phyloP scores from a whole-genome alignment of 2,888 invertebrate genomes.

The Pseudanteris insignis region DNA sequence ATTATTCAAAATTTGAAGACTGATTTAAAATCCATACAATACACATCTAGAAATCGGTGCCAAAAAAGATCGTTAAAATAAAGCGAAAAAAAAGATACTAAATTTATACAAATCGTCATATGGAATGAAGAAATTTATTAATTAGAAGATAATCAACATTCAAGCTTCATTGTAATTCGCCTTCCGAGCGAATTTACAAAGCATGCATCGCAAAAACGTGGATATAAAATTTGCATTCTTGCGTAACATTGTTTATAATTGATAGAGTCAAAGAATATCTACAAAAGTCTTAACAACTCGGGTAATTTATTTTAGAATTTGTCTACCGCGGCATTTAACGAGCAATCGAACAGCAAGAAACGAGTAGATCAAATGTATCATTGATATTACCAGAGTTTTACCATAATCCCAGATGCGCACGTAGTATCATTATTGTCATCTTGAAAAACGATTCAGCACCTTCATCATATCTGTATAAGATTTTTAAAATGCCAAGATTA shows the following conservation, averaged over 20 bases:
- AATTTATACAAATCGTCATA: conserved; percentile 18
- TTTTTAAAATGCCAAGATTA: conserved; percentile 25
- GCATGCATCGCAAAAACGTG: conserved; percentile 29
- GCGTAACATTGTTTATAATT: conserved; percentile 37
- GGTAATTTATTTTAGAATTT: conserved; percentile 40
- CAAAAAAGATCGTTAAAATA: not conserved
- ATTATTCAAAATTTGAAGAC: too few relatives aligned
- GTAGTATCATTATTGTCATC: conserved; percentile 64
- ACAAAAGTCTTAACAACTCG: conserved; percentile 48
- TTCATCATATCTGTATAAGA: conserved; percentile 41
- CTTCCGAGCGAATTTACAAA: not conserved
- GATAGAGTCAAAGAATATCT: conserved; percentile 48
- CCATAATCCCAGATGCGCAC: conserved; percentile 50
- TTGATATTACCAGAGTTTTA: conserved; percentile 49
- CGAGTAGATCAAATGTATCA: conserved; percentile 35
- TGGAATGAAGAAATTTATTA: conserved; percentile 1
- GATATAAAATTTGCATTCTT: conserved; percentile 44
- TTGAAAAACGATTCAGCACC: conserved; percentile 60
- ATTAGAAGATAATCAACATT: conserved; percentile 15
- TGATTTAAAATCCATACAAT: conserved; percentile 18
- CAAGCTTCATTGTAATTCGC: too few relatives aligned
- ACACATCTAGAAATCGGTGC: not conserved
- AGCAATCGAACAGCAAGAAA: conserved; percentile 45
- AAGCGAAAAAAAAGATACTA: conserved; percentile 1
- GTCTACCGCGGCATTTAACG: conserved; percentile 33